Base-by-base conservation (phyloP, 1,140 invertebrate species). In the Melanaphis sacchari region DNA sequence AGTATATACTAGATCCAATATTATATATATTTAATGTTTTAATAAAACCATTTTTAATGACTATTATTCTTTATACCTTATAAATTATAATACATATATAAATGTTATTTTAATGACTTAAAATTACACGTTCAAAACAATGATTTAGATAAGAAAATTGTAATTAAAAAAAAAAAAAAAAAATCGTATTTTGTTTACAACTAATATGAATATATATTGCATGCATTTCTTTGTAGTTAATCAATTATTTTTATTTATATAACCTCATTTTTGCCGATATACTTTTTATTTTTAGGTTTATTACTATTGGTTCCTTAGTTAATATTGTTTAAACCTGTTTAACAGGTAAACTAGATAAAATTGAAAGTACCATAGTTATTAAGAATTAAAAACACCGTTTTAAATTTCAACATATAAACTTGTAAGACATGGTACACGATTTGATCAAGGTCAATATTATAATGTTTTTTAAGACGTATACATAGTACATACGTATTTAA, bases 351-450 rank as follows among this genome's bases (percentile, higher is more conserved):
- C 36, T 40, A 49, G 43, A 11, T 46, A 88, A 88, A 88, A 88
- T 88, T 88, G 85, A 88, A 88, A 88, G 85, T 88, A 88, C 46
- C 24, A 88, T 36, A 49, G 41, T 18, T 31, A 46, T 43, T 88
- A 46, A n/a, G n/a, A n/a, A 0, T 2, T n/a, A 40, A 82, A 76
- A 82, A 40, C 38, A 40, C 36, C 81, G 81, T 82, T 40, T 82
- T 40, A 82, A 40, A 82, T 82, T 82, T 82, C 81, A 82, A 82
- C 36, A 82, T 40, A 82, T 82, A 82, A 40, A 40, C 81, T 82
- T 40, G 81, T 24, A 82, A 82, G 38, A 82, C 81, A 82, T 40
- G 81, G 38, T 22, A 82, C 81, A 82, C 9, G 8, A 82, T 22
- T 82, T 40, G 36, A 82, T 82, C 81, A 82, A 82, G 81, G 81